Evolutionary conservation across 2,888 invertebrate genomes (phyloP), one percentile per base, ranked within the genome.

Genomic region (Dicranocentrus wangi): DNA sequence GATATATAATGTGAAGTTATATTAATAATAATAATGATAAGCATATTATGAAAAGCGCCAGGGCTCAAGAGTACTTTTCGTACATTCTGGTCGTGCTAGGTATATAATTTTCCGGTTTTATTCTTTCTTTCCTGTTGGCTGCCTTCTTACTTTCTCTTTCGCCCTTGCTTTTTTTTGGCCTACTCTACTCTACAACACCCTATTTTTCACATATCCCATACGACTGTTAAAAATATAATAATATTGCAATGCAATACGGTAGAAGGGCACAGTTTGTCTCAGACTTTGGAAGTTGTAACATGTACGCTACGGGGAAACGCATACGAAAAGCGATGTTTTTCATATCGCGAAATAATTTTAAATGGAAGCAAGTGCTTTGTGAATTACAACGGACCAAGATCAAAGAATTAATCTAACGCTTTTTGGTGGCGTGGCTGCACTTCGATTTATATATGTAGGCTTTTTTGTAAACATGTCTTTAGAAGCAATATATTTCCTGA

Each of bases 261-360:
- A 81, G 70, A 73, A 75, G 81, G 70, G 73, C 81, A 73, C 81
- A 81, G 81, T 81, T 81, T 75, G 69, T 81, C 70, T 55, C 69
- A 63, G 75, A 68, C 73, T 53, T 43, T 81, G 70, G 75, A 61
- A 68, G 75, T 75, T 75, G 81, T 72, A 80, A 75, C 81, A 77
- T 51, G 78, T 55, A 32, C 32, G 32, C 32, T 32, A 32, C 32
- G 32, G 32, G 10, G 32, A 32, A 10, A n/a, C n/a, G n/a, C n/a
- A n/a, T n/a, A n/a, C n/a, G n/a, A n/a, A n/a, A n/a, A n/a, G n/a
- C n/a, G n/a, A n/a, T n/a, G n/a, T n/a, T n/a, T n/a, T n/a, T n/a
- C n/a, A n/a, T n/a, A n/a, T n/a, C n/a, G n/a, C n/a, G n/a, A n/a
- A n/a, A n/a, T n/a, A n/a, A n/a, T n/a, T n/a, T n/a, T n/a, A n/a